Conservation (phyloP, 2,113 vertebrate species). For the Sinocyclocheilus anshuiensis region DNA sequence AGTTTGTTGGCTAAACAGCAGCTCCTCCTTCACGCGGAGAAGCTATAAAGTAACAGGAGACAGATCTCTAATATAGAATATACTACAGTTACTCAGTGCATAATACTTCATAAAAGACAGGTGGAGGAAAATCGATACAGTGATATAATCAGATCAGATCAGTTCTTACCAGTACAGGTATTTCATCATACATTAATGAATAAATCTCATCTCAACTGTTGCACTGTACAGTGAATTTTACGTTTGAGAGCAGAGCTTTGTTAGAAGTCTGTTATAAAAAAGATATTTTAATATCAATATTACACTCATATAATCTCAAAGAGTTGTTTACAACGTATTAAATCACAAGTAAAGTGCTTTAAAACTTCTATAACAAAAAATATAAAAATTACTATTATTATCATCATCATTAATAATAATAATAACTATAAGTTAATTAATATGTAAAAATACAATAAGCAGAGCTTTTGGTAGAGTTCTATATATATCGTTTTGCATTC, state of each 20-base stretch:
- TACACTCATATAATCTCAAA: neutral
- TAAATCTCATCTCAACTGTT: neutral
- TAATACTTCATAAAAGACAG: slow-evolving; percentile 12
- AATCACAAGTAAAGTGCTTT: neutral
- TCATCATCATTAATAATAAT: too few species aligned
- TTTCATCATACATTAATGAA: neutral
- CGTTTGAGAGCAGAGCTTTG: neutral
- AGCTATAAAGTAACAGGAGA: neutral
- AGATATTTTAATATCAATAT: neutral
- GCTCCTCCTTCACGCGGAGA: neutral
- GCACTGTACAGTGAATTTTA: neutral
- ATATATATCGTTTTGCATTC: too few species aligned
- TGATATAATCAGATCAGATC: neutral
- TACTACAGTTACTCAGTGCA: neutral
- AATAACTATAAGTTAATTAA: neutral
- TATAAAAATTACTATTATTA: neutral
- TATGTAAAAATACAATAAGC: neutral
- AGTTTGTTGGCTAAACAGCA: slow-evolving; percentile 33
- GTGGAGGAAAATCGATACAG: neutral
- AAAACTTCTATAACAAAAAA: neutral
- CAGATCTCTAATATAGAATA: neutral
- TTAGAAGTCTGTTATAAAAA: neutral
- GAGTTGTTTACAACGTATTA: neutral
- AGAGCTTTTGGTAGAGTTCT: too few species aligned
- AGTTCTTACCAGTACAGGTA: neutral